Percentiles rank a stretch among this genome's conserved stretches.
Conservation (phyloP, 2,888 invertebrate species). For the Polymixis lichenea region DNA sequence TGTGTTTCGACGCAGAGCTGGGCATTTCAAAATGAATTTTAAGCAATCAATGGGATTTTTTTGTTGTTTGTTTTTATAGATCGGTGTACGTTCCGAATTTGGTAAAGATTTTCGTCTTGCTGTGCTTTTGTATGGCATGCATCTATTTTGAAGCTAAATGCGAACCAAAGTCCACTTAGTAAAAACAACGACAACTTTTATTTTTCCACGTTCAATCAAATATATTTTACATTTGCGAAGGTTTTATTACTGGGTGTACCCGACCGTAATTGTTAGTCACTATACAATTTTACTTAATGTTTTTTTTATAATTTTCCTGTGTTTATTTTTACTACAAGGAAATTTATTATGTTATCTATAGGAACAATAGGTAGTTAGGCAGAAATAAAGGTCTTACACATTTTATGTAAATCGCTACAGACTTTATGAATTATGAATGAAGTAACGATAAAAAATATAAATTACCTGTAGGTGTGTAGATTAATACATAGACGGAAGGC, state of each 20-base stretch:
- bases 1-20: conserved; percentile 62
- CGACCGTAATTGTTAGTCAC: conserved; percentile 14
- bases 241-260: neutral
- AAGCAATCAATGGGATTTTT: conserved; percentile 46
- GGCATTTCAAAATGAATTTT: conserved; percentile 61
- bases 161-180: neutral
- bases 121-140: neutral
- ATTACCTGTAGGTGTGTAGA: conserved; percentile 16
- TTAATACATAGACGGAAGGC: neutral
- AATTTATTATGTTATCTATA: conserved; percentile 6
- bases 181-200: neutral
- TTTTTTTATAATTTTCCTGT: conserved; percentile 19
- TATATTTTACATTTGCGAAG: conserved; percentile 3
- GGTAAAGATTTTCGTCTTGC: conserved; percentile 5
- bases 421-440: conserved; percentile 31
- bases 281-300: conserved; percentile 2
- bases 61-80: conserved; percentile 25
- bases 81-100: conserved; percentile 20
- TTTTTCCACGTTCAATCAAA: neutral
- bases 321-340: conserved; percentile 7
- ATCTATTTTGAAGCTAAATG: neutral
- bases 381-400: conserved; percentile 40
- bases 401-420: conserved; percentile 58
- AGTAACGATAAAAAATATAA: conserved; percentile 35
- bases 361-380: conserved; percentile 1